These are phyloP conservation scores for Sipha flava DNA, from an alignment of 1,140 invertebrate genomes.

Conservation along the genomic window DNA sequence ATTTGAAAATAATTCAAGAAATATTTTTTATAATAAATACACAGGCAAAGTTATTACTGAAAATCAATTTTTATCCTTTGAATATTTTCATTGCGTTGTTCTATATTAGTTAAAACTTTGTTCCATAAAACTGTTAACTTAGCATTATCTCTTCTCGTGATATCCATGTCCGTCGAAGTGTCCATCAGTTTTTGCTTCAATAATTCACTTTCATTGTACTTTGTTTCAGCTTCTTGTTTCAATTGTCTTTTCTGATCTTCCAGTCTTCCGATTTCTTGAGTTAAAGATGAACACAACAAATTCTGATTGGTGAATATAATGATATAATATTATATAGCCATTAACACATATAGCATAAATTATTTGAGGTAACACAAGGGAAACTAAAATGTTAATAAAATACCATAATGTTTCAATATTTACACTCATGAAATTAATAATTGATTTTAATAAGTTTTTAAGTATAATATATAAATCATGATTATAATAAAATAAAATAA, in stretches of 20 bases:
- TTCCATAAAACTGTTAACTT: slow-evolving; percentile 19
- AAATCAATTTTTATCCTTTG: slow-evolving; percentile 7
- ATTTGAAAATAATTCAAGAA: not conserved
- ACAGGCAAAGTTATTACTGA: not conserved
- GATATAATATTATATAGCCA: too few relatives aligned
- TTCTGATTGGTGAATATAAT: too few relatives aligned
- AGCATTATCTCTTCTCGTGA: not conserved
- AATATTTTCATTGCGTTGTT: not conserved
- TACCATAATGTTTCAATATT: too few relatives aligned
- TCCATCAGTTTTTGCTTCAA: slow-evolving; percentile 23
- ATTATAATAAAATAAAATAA: too few relatives aligned
- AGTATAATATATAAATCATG: too few relatives aligned
- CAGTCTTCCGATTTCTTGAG: slow-evolving; percentile 10
- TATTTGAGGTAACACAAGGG: too few relatives aligned
- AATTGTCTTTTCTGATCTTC: slow-evolving; percentile 18
- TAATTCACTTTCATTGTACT: slow-evolving; percentile 11
- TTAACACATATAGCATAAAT: too few relatives aligned
- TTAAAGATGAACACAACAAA: slow-evolving; percentile 6
- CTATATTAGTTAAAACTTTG: slow-evolving; percentile 4
- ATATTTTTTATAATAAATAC: not conserved
- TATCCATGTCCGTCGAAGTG: not conserved
- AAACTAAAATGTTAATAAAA: too few relatives aligned
- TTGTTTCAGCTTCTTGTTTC: slow-evolving; percentile 1
- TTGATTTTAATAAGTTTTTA: too few relatives aligned
- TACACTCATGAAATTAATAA: too few relatives aligned